These are phyloP conservation scores for Channallabes apus DNA, from an alignment of 2,797 vertebrate genomes.

Conservation along the genomic window DNA sequence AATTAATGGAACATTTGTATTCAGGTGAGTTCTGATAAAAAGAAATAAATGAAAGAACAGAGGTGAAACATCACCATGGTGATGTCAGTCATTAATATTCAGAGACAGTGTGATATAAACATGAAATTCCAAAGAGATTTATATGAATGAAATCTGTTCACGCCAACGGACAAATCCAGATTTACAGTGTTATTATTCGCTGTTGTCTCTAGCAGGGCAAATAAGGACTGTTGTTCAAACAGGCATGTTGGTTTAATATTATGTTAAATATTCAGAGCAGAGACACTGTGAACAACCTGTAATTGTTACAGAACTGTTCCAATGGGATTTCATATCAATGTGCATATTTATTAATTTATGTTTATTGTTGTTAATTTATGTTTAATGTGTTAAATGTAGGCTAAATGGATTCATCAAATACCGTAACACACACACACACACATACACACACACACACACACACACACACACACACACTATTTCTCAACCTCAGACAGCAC, in stretches of 20 bases:
- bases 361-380: background rate
- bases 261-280: constrained; percentile 18
- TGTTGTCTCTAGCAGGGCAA: constrained; percentile 16
- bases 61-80: constrained; percentile 49
- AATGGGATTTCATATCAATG: background rate
- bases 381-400: constrained; percentile 19
- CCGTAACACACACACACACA: background rate
- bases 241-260: constrained; percentile 13
- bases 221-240: constrained; percentile 34
- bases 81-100: constrained; percentile 55
- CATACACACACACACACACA: background rate
- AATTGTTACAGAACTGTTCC: constrained; percentile 13
- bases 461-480: background rate
- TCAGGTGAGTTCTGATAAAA: constrained; percentile 36
- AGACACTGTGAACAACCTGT: background rate
- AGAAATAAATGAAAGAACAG: constrained; percentile 31
- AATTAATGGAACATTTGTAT: constrained; percentile 45
- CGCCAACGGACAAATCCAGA: background rate
- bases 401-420: constrained; percentile 7
- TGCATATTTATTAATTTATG: background rate
- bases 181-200: constrained; percentile 28
- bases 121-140: constrained; percentile 14
- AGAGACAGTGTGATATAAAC: constrained; percentile 42
- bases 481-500: no score
- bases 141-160: constrained; percentile 7